A percentile compares a stretch with the other conserved stretches of the same genome.
These are phyloP conservation scores for Silurus meridionalis DNA, from an alignment of 2,113 vertebrate species.

Conservation along the genomic window DNA sequence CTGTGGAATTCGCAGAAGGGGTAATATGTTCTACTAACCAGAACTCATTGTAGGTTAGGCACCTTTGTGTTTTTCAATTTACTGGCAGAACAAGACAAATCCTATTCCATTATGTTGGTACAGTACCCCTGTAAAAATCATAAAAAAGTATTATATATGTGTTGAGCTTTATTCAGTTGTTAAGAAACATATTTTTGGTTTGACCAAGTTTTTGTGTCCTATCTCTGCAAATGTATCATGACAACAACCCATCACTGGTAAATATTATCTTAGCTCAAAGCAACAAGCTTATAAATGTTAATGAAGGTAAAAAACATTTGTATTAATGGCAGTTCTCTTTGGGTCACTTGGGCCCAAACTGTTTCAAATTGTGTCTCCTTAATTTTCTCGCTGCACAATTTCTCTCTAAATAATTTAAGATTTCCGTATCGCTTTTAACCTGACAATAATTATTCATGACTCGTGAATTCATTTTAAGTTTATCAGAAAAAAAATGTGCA, in stretches of 20 bases:
- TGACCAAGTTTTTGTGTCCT: background rate
- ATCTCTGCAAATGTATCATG: background rate
- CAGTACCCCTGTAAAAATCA: background rate
- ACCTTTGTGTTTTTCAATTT: background rate
- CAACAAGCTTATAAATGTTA: background rate
- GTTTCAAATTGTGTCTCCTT: constrained; percentile 13
- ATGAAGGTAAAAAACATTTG: background rate
- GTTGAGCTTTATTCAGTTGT: too few relatives aligned
- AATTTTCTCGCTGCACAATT: constrained; percentile 24
- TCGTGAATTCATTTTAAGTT: constrained; percentile 25
- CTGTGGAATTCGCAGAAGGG: background rate
- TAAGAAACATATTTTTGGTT: background rate
- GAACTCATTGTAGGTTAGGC: background rate
- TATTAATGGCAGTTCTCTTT: constrained; percentile 2
- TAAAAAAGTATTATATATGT: too few relatives aligned
- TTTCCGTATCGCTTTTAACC: constrained; percentile 25
- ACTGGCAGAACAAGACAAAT: background rate
- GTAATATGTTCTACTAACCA: background rate
- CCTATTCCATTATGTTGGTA: background rate
- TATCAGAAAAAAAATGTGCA: constrained; percentile 15
- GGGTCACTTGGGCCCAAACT: constrained; percentile 8
- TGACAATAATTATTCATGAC: constrained; percentile 28
- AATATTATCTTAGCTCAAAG: background rate
- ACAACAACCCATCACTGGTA: background rate
- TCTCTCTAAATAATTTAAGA: constrained; percentile 36